A percentile compares a stretch with the other conserved stretches of the same genome.
These are phyloP conservation scores for Enteromius fasciolatus DNA, from an alignment of 2,797 vertebrate species.

Conservation along the genomic window DNA sequence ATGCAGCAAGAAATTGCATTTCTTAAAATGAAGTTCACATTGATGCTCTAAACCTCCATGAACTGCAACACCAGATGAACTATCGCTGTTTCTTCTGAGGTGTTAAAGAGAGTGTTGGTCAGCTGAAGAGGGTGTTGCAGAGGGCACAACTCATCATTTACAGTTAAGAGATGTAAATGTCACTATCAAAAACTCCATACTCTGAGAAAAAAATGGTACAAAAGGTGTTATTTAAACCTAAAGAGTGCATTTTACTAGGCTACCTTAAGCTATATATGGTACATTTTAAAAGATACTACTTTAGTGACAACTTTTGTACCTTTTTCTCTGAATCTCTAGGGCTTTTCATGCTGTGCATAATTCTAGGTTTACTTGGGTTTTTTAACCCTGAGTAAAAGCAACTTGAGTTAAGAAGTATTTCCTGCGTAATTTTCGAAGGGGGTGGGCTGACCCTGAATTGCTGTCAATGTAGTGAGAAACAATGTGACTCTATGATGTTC, in stretches of 20 bases:
- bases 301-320: neutral
- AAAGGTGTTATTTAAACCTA: neutral
- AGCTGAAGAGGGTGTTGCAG: neutral
- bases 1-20: conserved; percentile 11
- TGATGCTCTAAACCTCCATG: neutral
- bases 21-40: conserved; percentile 5
- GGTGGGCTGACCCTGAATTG: neutral
- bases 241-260: neutral
- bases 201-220: neutral
- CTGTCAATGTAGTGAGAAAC: conserved; percentile 11
- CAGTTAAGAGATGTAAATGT: neutral
- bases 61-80: neutral
- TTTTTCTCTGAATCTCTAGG: neutral
- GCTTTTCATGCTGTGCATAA: conserved; percentile 3
- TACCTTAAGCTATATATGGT: neutral
- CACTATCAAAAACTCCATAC: neutral
- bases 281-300: neutral
- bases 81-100: neutral
- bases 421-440: neutral
- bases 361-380: neutral
- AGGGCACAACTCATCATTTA: conserved; percentile 7
- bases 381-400: neutral
- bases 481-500: neutral
- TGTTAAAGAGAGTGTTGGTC: conserved; percentile 9
- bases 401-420: neutral